Evolutionary conservation across 2,113 vertebrate genomes (phyloP), one percentile per base, ranked within the genome.

Genomic region (Corythaixoides concolor): DNA sequence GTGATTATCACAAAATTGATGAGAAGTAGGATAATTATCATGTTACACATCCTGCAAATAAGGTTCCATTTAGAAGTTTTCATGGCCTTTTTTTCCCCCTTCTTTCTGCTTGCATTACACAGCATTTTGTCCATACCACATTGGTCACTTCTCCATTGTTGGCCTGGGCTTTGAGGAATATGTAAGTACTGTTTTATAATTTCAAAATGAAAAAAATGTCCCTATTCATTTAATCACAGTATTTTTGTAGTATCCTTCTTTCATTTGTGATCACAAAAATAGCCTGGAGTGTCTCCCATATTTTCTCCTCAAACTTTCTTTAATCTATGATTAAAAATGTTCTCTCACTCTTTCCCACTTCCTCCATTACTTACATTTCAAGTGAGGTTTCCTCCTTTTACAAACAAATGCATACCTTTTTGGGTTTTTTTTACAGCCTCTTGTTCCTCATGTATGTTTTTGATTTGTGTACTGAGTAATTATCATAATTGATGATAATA

Each of bases 41-140:
- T 50, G 19, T 72, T 68, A 10, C 15, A 32, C 20, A 41, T 75
- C 33, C n/a, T 91, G 52, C 49, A 88, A 88, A 45, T 86, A 76
- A 79, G 45, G 5, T 21, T 95, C 5, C 23, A 50, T 39, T 68
- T 86, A 81, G 56, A 68, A 60, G 28, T 93, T 94, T 96, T 92
- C 89, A 96, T 94, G 85, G 50, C 22, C 16, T 76, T 91, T 87
- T 90, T 90, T 74, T 41, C 3, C 22, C 63, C 43, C 56, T 72
- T 58, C 83, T 32, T 94, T 93, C 55, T 83, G 33, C 79, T 95
- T 95, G 23, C 2, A 4, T 93, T 72, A 67, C 96, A 39, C 90
- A 99, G 99, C 99, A 41, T 99, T 99, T 97, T 99, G 99, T 96
- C 99, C 99, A 1, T 99, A 99, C 95, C 99, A 99, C 95, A 99